phyloP scores from a whole-genome alignment of 2,797 vertebrate genomes.

The Pygocentrus nattereri region DNA sequence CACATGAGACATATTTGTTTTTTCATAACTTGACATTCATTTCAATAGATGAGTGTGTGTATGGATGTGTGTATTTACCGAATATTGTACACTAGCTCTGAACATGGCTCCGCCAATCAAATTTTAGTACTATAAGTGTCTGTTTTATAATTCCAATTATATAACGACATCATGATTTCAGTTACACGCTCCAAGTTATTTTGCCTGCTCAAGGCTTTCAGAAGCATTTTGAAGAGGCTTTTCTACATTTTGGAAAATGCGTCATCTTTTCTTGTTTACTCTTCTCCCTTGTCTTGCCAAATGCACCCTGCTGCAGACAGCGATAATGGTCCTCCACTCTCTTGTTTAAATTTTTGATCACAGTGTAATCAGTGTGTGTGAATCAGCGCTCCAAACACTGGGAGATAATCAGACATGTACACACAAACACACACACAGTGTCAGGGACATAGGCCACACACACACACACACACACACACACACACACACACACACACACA shows the following conservation, averaged over 20 bases:
- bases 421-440: slow-evolving; percentile 63
- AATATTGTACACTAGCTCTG: no score
- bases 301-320: slow-evolving; percentile 47
- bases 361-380: slow-evolving; percentile 77
- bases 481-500: slow-evolving; percentile 37
- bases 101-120: no score
- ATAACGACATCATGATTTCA: not conserved
- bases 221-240: not conserved
- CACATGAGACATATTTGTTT: no score
- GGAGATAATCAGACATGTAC: slow-evolving; percentile 81
- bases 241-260: slow-evolving; percentile 8
- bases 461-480: slow-evolving; percentile 39
- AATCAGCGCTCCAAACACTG: slow-evolving; percentile 81
- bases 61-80: no score
- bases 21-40: no score
- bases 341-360: slow-evolving; percentile 79
- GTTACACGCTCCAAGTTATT: not conserved
- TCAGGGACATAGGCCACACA: slow-evolving; percentile 31
- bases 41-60: no score
- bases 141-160: no score
- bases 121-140: no score
- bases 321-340: slow-evolving; percentile 50
- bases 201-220: not conserved
- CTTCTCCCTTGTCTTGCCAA: slow-evolving; percentile 36
- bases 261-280: slow-evolving; percentile 23